Base-by-base conservation (phyloP, 37 sponge, comb jelly and placozoan genomes). In the Cliona cf. orientalis region DNA sequence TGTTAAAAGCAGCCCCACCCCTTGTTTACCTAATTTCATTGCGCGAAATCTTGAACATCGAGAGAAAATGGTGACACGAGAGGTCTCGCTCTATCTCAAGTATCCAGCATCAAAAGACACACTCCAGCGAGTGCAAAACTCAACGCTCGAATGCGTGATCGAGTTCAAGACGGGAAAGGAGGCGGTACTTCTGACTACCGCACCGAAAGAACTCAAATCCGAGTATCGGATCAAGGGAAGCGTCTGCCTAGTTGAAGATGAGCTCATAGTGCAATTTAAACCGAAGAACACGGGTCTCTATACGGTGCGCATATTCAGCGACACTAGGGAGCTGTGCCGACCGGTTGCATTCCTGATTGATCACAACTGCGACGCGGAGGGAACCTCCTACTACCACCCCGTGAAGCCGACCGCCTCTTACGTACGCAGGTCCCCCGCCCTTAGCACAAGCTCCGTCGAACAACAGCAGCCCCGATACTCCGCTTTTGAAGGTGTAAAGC, bases 201-300 rank as follows among this genome's bases (percentile, higher is more conserved):
- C 64, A 19, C 74, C 75, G 21, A 5, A 43, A 0, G 35, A 86
- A 19, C 74, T 78, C 5, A 41, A 35, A 45, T 66, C 88, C 6
- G 35, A 53, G 58, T 87, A 80, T 76, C 88, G 81, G 58, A 45
- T 87, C 26, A 80, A 74, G 25, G 88, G 75, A n/a, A 75, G 75
- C 7, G 76, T 62, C 34, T 43, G 33, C 1, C 29, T 80, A 41
- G 81, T 41, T 5, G 88, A 80, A 22, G 88, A 80, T 22, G 81
- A 87, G 31, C 25, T 91, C 0, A 45, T 91, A 2, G 42, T 91
- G 2, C 42, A 76, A 3, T 91, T 91, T 83, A 29, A 22, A 14
- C 83, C 87, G 0, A 71, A 71, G 37, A 36, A 83, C 33, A 28
- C 74, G 19, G 91, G 91, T 7, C 38, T 79, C 0, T 87, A 91